Evolutionary conservation across 2,888 invertebrate genomes (phyloP).

Genomic region (Pterobdella sp.): DNA sequence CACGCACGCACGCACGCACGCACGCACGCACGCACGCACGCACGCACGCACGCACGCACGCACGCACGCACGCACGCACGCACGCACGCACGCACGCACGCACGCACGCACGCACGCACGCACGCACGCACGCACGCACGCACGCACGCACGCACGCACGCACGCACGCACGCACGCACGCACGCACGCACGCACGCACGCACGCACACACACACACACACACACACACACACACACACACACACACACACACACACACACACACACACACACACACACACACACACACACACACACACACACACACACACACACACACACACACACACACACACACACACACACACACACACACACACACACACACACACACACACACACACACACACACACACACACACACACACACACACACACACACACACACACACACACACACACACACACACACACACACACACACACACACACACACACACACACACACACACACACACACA

Average conservation of each 20-base stretch:
- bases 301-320: conserved; percentile 6
- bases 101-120: neutral
- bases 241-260: neutral
- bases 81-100: neutral
- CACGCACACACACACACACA: neutral
- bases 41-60: neutral
- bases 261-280: conserved; percentile 14
- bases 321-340: conserved; percentile 10
- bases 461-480: conserved; percentile 15
- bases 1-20: neutral
- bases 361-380: conserved; percentile 16
- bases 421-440: conserved; percentile 16
- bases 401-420: conserved; percentile 16
- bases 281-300: conserved; percentile 16
- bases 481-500: conserved; percentile 18
- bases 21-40: neutral
- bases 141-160: neutral
- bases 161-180: neutral
- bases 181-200: neutral
- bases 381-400: conserved; percentile 16
- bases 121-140: neutral
- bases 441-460: conserved; percentile 21
- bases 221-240: neutral
- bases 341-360: conserved; percentile 7
- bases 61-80: neutral